These are phyloP conservation scores for Thymelicus acteon DNA, from an alignment of 2,888 invertebrate species.

Conservation along the genomic window DNA sequence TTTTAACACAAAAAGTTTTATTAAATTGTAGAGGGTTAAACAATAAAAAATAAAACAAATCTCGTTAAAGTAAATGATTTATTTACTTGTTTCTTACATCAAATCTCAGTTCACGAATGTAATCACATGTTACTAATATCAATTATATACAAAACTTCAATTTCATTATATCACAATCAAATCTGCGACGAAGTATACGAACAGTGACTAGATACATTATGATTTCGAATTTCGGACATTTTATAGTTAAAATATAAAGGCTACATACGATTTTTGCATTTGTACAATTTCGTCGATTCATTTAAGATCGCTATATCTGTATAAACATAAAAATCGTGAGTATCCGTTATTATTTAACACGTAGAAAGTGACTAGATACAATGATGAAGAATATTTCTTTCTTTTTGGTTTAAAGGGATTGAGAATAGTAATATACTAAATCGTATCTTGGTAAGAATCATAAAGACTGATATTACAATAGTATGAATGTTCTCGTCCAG, in stretches of 20 bases:
- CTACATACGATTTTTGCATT: no score
- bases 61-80: slow-evolving; percentile 52
- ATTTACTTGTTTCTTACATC: slow-evolving; percentile 68
- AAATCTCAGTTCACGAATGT: slow-evolving; percentile 63
- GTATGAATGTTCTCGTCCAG: no score
- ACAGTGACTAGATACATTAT: slow-evolving; percentile 15
- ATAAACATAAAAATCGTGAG: no score
- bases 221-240: neutral
- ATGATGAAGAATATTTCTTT: neutral
- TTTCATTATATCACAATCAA: slow-evolving; percentile 71
- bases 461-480: no score
- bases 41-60: slow-evolving; percentile 43
- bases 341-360: no score
- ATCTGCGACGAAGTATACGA: slow-evolving; percentile 54
- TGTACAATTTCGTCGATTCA: no score
- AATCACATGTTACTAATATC: slow-evolving; percentile 41
- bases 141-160: slow-evolving; percentile 72
- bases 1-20: no score
- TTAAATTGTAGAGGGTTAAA: neutral
- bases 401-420: no score
- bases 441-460: no score
- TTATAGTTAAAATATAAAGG: no score
- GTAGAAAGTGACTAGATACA: slow-evolving; percentile 3
- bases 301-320: no score
- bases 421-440: no score